phyloP scores from a whole-genome alignment of 2,113 vertebrate genomes.

The Crotalus helleri region DNA sequence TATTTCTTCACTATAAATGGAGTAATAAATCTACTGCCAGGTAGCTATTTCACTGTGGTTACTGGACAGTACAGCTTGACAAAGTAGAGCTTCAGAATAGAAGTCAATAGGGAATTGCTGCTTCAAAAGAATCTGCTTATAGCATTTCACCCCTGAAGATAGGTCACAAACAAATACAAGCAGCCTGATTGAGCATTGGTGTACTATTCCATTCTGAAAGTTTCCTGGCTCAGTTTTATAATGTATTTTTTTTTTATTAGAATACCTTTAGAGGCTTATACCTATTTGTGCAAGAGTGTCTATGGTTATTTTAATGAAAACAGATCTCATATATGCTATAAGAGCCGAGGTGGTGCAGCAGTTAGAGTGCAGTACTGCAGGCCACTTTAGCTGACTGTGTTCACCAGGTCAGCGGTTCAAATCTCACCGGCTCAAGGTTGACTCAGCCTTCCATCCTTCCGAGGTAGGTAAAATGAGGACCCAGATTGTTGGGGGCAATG shows the following conservation, averaged over 20 bases:
- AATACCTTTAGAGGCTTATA: not conserved
- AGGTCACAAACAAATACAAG: not conserved
- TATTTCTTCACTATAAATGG: constrained; percentile 58
- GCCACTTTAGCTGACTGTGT: too few relatives aligned
- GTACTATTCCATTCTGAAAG: not conserved
- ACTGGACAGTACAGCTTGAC: constrained; percentile 37
- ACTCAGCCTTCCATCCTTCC: too few relatives aligned
- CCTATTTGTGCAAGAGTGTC: not conserved
- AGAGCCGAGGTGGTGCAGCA: too few relatives aligned
- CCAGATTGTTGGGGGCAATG: too few relatives aligned
- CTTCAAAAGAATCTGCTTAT: constrained; percentile 17
- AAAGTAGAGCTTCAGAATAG: constrained; percentile 54
- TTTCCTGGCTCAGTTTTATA: not conserved
- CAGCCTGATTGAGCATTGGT: not conserved
- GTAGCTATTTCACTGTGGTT: constrained; percentile 45
- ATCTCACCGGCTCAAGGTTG: too few relatives aligned
- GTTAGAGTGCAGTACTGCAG: too few relatives aligned
- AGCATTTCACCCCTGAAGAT: not conserved
- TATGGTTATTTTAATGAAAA: not conserved
- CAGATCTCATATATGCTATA: not conserved
- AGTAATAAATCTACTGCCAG: constrained; percentile 58
- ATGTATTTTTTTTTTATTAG: not conserved
- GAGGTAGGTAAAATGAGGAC: too few relatives aligned
- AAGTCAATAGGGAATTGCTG: constrained; percentile 26
- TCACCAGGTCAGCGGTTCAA: too few relatives aligned